Base-by-base conservation (phyloP, 64 coral and sea anemone genomes). In the Montipora capricornis region DNA sequence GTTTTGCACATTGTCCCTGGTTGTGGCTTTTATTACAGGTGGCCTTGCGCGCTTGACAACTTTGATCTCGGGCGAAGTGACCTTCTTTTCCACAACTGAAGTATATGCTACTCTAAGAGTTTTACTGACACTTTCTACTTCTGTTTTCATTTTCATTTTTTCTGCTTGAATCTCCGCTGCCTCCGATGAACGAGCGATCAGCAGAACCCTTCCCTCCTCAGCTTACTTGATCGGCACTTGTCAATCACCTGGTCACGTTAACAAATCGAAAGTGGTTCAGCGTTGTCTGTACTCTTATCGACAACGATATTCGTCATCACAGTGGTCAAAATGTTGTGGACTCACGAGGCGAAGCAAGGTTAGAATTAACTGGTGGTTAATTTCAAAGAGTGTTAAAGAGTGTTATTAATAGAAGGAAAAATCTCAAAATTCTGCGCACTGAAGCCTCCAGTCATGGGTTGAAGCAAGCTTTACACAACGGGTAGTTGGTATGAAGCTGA, bases 21-120 rank as follows among this genome's bases (percentile, higher is more conserved):
- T 37, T 37, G 29, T 78, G 75, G 37, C 88, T 53, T 16, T 78
- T 47, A 60, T 90, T 50, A 46, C 79, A 83, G 60, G 90, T 91
- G 12, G 44, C 78, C 73, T 75, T 91, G 10, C 70, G 22, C 26
- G 78, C 78, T 75, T 46, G 47, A 49, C 79, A 82, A n/a, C 71
- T 91, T 91, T 83, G 80, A 47, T 83, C 90, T 3, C 90, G 79
- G 44, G 19, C 75, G 60, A 90, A 90, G 59, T 79, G 88, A 22
- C 48, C 88, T 77, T 90, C 59, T 19, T 14, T 64, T 47, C 61
- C 62, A 46, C 84, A 87, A 69, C 80, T 5, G 80, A 22, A 83
- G 80, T 2, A 13, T 8, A 19, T n/a, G 44, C 20, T 20, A 37
- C 51, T 22, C 80, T 20, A 13, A 1, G 29, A 37, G 29, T 11